Evolutionary conservation across 1,140 invertebrate species (phyloP), one percentile per base, ranked within the genome.

Genomic region (Calephelis virginiensis): DNA sequence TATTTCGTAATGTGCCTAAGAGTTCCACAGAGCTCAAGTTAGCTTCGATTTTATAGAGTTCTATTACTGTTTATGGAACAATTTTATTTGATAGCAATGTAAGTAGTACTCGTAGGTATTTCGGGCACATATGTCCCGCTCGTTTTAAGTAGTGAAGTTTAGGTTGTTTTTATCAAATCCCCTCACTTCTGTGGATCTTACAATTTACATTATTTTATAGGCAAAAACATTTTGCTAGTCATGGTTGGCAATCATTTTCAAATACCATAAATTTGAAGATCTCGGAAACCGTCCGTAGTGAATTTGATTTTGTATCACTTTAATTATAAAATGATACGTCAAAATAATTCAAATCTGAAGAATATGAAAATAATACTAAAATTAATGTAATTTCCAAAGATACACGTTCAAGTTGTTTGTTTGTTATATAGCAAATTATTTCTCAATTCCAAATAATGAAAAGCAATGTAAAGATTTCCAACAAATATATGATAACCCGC

Each of bases 1-100:
- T 65, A 84, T 76, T 78, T 74, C 76, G 80, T 81, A 81, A 83
- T 84, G 83, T 87, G 83, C 83, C 85, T 87, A 83, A 82, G 78
- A 81, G 82, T 81, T 80, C 68, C 38, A 62, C 70, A 43, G 68
- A 72, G 50, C 78, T 80, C 74, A 71, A 77, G 71, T 82, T 79
- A 84, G 80, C 79, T 81, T 83, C 74, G 70, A 77, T 80, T 47
- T 68, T 37, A 68, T 69, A 76, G 71, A 59, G 53, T 59, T 59
- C 69, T 73, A 70, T 68, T 66, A 69, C 69, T 67, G 71, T 71
- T 67, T 66, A 63, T 70, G 62, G 62, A 76, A 72, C 68, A 68
- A 62, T 73, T 75, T 73, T 69, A 76, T 68, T 65, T 73, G 43
- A 68, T 74, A 72, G 63, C 67, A 68, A 65, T 69, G 68, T 72